Evolutionary conservation across 2,888 invertebrate species (phyloP).

Genomic region (Epirrhoe tristata): DNA sequence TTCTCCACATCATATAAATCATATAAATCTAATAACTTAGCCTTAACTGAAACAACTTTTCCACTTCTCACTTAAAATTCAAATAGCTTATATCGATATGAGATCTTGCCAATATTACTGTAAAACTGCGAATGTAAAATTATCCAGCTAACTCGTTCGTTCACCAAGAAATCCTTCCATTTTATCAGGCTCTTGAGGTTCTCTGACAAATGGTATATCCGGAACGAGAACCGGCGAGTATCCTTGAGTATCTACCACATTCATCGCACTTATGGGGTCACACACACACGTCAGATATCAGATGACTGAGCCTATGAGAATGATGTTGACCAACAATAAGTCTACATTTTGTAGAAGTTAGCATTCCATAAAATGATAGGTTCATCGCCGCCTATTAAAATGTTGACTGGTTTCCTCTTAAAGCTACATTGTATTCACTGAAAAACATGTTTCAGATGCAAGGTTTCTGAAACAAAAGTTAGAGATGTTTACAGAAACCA

Average conservation of each 20-base stretch:
- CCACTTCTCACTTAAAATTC: background rate
- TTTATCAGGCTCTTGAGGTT: constrained; percentile 67
- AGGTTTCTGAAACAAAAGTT: too few species aligned
- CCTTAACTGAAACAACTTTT: background rate
- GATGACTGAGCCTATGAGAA: background rate
- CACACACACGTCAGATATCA: constrained; percentile 39
- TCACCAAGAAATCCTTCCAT: constrained; percentile 56
- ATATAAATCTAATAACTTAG: background rate
- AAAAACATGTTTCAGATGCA: too few species aligned
- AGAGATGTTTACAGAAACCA: too few species aligned
- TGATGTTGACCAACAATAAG: too few species aligned
- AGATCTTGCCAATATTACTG: constrained; percentile 37
- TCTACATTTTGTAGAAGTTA: too few species aligned
- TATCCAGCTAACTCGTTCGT: constrained; percentile 48
- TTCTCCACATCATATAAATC: too few species aligned
- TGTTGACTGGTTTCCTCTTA: too few species aligned
- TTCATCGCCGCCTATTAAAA: too few species aligned
- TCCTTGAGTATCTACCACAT: constrained; percentile 53
- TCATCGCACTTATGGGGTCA: constrained; percentile 48
- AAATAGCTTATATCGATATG: constrained; percentile 7
- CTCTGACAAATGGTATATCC: constrained; percentile 62
- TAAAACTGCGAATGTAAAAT: constrained; percentile 50
- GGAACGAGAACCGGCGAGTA: constrained; percentile 51
- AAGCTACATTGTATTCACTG: too few species aligned
- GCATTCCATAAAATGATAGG: too few species aligned